phyloP scores from a whole-genome alignment of 2,888 invertebrate genomes.

The Amphipoea oculea region DNA sequence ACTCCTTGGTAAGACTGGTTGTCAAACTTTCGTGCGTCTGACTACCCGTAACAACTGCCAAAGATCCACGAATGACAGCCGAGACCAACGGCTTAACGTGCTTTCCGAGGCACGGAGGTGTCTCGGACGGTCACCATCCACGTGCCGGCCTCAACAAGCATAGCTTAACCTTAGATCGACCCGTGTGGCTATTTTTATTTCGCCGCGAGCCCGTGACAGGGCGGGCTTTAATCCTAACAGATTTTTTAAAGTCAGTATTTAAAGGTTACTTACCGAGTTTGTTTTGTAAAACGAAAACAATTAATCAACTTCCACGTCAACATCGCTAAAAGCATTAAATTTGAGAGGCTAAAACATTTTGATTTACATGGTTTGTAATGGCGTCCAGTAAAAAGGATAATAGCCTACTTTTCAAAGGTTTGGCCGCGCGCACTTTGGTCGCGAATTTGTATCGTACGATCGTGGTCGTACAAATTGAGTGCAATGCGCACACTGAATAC shows the following conservation, averaged over 20 bases:
- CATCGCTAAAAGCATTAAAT: conserved; percentile 32
- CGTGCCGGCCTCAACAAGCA: not conserved
- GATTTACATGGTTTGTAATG: conserved; percentile 43
- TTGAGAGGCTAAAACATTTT: conserved; percentile 49
- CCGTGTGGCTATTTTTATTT: not conserved
- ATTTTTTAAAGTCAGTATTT: conserved; percentile 22
- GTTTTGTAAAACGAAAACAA: conserved; percentile 49
- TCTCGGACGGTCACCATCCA: not conserved
- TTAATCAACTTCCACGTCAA: conserved; percentile 54
- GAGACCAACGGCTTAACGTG: no score
- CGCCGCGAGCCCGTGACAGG: not conserved
- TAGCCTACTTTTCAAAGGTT: not conserved
- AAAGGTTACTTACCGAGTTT: conserved; percentile 23
- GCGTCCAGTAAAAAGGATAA: conserved; percentile 31
- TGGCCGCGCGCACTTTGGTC: no score
- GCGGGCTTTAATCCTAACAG: not conserved
- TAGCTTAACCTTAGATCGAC: not conserved
- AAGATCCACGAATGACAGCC: no score
- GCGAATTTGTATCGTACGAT: no score
- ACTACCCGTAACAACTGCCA: no score
- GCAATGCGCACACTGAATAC: no score
- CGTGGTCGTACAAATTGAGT: no score
- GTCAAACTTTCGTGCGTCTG: no score
- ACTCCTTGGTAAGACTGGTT: no score
- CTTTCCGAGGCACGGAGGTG: no score